Evolutionary conservation across 2,888 invertebrate species (phyloP).

Genomic region (Morpho achilles): DNA sequence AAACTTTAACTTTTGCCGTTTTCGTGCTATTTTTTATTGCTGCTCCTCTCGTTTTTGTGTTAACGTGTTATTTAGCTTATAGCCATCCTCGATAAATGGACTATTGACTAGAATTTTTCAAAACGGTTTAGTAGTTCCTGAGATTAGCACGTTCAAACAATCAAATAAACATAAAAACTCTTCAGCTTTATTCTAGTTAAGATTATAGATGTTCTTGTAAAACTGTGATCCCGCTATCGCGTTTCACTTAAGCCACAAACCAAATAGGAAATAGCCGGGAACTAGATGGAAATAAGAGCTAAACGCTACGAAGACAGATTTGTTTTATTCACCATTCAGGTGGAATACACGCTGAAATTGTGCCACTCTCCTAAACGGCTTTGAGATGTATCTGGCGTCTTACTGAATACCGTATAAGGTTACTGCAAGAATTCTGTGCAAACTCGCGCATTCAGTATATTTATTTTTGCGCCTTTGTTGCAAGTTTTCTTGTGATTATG

Average conservation of each 20-base stretch:
- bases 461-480: background rate
- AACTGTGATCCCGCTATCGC: background rate
- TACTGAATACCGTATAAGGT: background rate
- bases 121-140: no score
- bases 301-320: slow-evolving; percentile 70
- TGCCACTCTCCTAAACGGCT: slow-evolving; percentile 23
- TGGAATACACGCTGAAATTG: slow-evolving; percentile 24
- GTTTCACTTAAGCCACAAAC: slow-evolving; percentile 35
- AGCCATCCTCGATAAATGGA: no score
- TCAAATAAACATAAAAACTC: no score
- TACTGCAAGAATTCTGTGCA: slow-evolving; percentile 9
- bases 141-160: no score
- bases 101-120: no score
- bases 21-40: no score
- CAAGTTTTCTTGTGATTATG: background rate
- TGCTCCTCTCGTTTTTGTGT: no score
- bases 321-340: slow-evolving; percentile 61
- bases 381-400: slow-evolving; percentile 2
- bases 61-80: no score
- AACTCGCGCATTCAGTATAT: slow-evolving; percentile 2
- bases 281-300: slow-evolving; percentile 70
- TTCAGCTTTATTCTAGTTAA: no score
- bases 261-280: slow-evolving; percentile 65
- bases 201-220: no score
- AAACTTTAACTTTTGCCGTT: no score